These are phyloP conservation scores for Cossypha dichroa DNA, from an alignment of 2,797 vertebrate genomes.

Conservation along the genomic window DNA sequence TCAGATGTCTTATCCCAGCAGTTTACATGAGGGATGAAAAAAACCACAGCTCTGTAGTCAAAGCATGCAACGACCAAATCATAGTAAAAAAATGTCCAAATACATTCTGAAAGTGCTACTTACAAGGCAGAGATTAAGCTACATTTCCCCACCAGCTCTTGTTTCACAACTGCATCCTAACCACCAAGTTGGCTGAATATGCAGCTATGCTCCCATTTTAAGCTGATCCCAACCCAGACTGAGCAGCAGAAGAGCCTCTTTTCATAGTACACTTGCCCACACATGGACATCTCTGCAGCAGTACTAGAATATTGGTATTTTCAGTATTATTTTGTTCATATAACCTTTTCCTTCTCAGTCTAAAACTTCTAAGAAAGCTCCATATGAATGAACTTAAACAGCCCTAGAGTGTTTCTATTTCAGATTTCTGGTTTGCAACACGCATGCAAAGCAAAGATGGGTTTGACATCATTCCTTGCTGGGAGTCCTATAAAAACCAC, in stretches of 20 bases:
- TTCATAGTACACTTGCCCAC: neutral
- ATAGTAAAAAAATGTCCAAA: neutral
- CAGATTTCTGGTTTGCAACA: neutral
- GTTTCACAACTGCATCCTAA: neutral
- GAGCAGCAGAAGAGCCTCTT: neutral
- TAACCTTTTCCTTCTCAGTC: neutral
- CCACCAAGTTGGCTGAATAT: neutral
- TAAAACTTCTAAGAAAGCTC: neutral
- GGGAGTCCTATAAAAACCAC: neutral
- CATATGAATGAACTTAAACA: neutral
- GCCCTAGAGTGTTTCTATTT: neutral
- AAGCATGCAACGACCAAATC: neutral
- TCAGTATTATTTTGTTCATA: neutral
- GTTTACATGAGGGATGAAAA: neutral
- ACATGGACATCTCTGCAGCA: neutral
- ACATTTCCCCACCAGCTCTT: neutral
- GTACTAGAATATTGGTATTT: accelerated
- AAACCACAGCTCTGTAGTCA: neutral
- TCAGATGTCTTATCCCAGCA: neutral
- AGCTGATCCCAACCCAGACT: neutral
- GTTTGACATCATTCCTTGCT: neutral
- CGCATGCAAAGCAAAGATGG: neutral
- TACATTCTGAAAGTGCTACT: neutral
- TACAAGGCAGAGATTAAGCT: neutral
- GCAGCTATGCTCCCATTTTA: neutral